Evolutionary conservation across 1,140 invertebrate species (phyloP), one percentile per base, ranked within the genome.

Genomic region (Pissodes strobi): DNA sequence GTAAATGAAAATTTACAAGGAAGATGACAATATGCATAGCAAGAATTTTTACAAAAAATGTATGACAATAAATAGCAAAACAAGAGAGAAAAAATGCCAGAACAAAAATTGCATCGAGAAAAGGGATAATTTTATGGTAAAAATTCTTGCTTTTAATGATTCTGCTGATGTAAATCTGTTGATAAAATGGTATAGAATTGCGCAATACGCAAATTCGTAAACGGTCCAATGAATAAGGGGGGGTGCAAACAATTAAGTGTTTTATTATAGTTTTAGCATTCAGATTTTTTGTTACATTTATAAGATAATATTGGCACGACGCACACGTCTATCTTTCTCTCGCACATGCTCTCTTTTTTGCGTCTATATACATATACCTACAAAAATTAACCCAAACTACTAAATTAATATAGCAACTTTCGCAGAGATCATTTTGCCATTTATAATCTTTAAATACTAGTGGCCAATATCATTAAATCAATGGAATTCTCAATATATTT

Each of bases 281-380:
- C 63, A 58, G 52, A 23, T 21, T 58, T 65, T 65, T 59, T 58
- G 43, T 65, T 65, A 58, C 56, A 65, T 46, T 55, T 65, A 65
- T 43, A 65, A 65, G 55, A 12, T 58, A 59, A 58, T 65, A 65
- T 65, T 65, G 63, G 63, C 63, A 65, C 63, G 39, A 65, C 63
- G 27, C 63, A 59, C 46, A 30, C 63, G 37, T 49, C 41, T 23
- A 12, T 49, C 25, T 49, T 43, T 13, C 39, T 41, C 27, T 41
- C 21, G 8, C 19, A 41, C 56, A 59, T 34, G 15, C 45, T 19
- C 19, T 43, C 25, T 38, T 37, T 6, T 53, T 53, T 62, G 49
- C 60, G 17, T 49, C 52, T 64, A 64, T 64, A 64, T 57, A 64
- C 53, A 64, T n/a, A n/a, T 64, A 64, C 55, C 63, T 65, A 65